phyloP scores from a whole-genome alignment of 2,888 invertebrate genomes.

The Seladonia tumulorum region DNA sequence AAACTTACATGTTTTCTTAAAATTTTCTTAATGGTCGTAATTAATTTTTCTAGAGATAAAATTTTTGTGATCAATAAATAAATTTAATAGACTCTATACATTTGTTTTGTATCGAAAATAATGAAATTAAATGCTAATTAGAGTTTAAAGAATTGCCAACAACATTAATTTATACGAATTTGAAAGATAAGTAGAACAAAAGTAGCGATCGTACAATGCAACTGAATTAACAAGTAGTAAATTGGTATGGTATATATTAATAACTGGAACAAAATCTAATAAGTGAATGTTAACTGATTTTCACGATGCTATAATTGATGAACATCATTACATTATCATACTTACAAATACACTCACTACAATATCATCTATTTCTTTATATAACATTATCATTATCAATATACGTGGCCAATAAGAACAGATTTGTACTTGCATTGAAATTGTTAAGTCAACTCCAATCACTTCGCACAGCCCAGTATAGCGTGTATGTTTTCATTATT shows the following conservation, averaged over 20 bases:
- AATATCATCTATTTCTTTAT: constrained; percentile 81
- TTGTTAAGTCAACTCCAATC: constrained; percentile 84
- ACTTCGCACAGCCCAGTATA: constrained; percentile 84
- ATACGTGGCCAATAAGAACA: constrained; percentile 84
- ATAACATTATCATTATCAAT: constrained; percentile 82
- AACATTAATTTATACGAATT: constrained; percentile 3
- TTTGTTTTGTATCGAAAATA: not conserved
- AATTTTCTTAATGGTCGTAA: not conserved
- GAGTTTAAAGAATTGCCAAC: not conserved
- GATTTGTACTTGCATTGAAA: constrained; percentile 85
- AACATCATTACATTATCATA: constrained; percentile 79
- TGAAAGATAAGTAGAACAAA: constrained; percentile 16
- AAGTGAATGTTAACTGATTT: constrained; percentile 73
- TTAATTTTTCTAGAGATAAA: not conserved
- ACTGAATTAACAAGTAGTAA: constrained; percentile 76
- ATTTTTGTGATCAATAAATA: not conserved
- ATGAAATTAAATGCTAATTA: not conserved
- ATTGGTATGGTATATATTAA: constrained; percentile 65
- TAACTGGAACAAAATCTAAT: constrained; percentile 71
- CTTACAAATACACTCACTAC: constrained; percentile 82
- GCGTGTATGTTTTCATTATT: constrained; percentile 82
- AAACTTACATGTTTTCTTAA: constrained; percentile 17
- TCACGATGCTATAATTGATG: constrained; percentile 74
- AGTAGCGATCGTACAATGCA: constrained; percentile 39
- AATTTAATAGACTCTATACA: not conserved